These are phyloP conservation scores for Tetranychus piercei DNA, from an alignment of 2,888 invertebrate species.

Conservation along the genomic window DNA sequence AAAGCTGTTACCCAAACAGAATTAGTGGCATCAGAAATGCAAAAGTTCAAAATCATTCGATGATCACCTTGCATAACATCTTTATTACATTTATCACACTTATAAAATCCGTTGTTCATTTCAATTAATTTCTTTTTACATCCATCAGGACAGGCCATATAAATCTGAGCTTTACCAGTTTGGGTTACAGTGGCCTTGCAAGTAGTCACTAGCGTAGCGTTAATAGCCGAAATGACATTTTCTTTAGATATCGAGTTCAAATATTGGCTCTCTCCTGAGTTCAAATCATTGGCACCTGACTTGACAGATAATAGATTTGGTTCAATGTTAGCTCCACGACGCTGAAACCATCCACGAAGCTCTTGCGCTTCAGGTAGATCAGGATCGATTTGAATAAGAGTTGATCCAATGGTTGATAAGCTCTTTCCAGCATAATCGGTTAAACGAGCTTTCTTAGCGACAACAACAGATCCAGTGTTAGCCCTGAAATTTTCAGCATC, in stretches of 20 bases:
- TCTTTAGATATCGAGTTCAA: neutral
- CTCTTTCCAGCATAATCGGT: constrained; percentile 65
- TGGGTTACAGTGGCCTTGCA: neutral
- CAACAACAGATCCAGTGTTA: constrained; percentile 55
- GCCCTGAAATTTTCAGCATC: constrained; percentile 66
- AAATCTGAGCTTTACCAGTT: neutral
- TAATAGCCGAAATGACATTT: neutral
- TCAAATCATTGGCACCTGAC: neutral
- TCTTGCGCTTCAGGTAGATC: constrained; percentile 66
- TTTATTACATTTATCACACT: constrained; percentile 84
- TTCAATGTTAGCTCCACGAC: neutral
- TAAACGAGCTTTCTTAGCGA: constrained; percentile 62
- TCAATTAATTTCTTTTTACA: constrained; percentile 93
- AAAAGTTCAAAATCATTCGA: constrained; percentile 58
- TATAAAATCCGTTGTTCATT: constrained; percentile 61
- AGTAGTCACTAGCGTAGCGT: neutral
- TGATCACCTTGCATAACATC: constrained; percentile 70
- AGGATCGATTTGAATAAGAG: constrained; percentile 55
- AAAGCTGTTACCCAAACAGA: constrained; percentile 81
- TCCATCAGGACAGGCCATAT: constrained; percentile 50
- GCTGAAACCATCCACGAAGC: constrained; percentile 41
- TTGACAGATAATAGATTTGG: constrained; percentile 1
- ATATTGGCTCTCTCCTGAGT: neutral
- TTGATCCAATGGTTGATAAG: constrained; percentile 30
- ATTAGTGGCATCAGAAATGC: constrained; percentile 66